Conservation (phyloP, 2,113 vertebrate genomes). For the Sinocyclocheilus grahami region DNA sequence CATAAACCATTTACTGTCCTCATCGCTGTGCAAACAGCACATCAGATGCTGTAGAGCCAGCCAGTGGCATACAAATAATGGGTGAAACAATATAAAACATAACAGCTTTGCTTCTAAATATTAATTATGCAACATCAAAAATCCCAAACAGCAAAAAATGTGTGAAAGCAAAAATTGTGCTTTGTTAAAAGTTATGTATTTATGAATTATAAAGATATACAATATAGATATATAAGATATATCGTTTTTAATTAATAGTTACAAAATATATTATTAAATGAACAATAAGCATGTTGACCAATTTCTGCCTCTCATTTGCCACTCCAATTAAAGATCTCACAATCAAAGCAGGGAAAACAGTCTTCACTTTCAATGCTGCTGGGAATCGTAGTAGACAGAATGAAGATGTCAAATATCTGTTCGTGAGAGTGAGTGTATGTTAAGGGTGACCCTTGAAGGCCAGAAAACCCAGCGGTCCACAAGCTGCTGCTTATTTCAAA, state of each 20-base stretch:
- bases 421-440: background rate
- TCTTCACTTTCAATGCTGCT: background rate
- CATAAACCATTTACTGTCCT: background rate
- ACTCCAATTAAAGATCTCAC: too few species aligned
- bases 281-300: background rate
- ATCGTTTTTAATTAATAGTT: too few species aligned
- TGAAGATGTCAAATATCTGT: background rate
- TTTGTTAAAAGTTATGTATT: too few species aligned
- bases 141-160: too few species aligned
- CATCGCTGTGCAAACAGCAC: background rate
- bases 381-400: background rate
- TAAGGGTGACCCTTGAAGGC: slow-evolving; percentile 32
- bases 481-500: slow-evolving; percentile 38
- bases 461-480: slow-evolving; percentile 28
- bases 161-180: too few species aligned
- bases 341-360: background rate
- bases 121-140: too few species aligned
- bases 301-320: too few species aligned
- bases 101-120: too few species aligned
- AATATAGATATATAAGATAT: too few species aligned
- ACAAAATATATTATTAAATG: background rate
- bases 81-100: too few species aligned
- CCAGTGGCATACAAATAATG: too few species aligned
- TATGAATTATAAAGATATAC: too few species aligned
- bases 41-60: background rate